phyloP scores from a whole-genome alignment of 2,888 invertebrate genomes.

The Pristionchus maxplancki region DNA sequence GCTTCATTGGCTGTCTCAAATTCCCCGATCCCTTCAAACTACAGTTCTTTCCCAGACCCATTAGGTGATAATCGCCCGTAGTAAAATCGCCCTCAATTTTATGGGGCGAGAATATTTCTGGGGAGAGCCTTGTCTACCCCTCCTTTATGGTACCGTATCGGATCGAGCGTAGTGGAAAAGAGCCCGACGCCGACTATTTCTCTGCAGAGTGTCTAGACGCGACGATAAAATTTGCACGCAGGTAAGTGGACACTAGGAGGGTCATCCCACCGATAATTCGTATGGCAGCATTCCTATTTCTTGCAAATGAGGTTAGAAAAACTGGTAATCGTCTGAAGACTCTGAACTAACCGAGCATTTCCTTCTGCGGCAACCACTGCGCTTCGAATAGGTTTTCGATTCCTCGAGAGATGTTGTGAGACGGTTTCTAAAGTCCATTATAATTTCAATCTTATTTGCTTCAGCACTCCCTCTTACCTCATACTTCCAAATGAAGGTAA shows the following conservation, averaged over 20 bases:
- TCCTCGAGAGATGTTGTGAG: not conserved
- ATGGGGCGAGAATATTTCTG: not conserved
- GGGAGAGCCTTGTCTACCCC: not conserved
- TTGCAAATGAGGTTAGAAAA: too few relatives aligned
- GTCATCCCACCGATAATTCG: not conserved
- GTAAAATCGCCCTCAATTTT: not conserved
- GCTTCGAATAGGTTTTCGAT: not conserved
- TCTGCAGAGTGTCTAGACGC: not conserved
- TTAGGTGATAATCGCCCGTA: not conserved
- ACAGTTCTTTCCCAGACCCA: not conserved
- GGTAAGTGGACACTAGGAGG: not conserved
- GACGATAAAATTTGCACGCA: not conserved
- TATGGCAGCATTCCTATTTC: not conserved
- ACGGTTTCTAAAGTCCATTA: not conserved
- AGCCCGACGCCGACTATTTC: not conserved
- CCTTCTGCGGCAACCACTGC: not conserved
- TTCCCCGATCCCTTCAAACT: not conserved
- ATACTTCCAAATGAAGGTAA: conserved; percentile 44
- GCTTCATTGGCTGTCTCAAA: not conserved
- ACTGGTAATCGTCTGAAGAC: too few relatives aligned
- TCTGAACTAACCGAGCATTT: not conserved
- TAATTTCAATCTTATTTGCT: too few relatives aligned
- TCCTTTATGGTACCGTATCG: not conserved
- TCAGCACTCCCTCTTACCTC: conserved; percentile 28
- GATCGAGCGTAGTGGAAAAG: not conserved